Evolutionary conservation across 1,140 invertebrate genomes (phyloP), one percentile per base, ranked within the genome.

Genomic region (Bombus balteatus): DNA sequence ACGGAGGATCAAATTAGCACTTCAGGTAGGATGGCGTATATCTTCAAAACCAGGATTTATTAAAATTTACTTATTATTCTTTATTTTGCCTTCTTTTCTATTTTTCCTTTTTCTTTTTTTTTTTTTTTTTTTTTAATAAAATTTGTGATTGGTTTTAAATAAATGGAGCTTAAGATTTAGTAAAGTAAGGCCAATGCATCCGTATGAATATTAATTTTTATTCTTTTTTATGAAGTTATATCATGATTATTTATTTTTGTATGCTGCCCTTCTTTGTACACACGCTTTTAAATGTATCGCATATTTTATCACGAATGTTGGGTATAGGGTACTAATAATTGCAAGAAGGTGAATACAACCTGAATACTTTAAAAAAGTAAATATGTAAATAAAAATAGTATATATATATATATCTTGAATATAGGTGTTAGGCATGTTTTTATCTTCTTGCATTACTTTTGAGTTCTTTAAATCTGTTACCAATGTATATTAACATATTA

Each of bases 1-100:
- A 97, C 97, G 8, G 97, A 97, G 92, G 97, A 98, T 94, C 97
- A 98, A 94, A 96, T 96, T 93, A 95, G 95, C 93, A 89, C 94
- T 87, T 91, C 95, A 94, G 95, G 96, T 96, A 95, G 79, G 88
- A 88, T 84, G 68, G 59, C 57, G 59, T 72, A 34, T 28, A 76
- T 70, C 2, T 83, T 74, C 15, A n/a, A 43, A 81, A 81, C 57
- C 34, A 22, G 12, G 47, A 72, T 82, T 75, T 57, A 53, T 66
- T 65, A n/a, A 41, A 15, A 85, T 43, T 43, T 25, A 34, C 4
- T 74, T 59, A 6, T 75, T 62, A 85, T 0, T 43, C 13, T n/a
- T n/a, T 41, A 37, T 74, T 74, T 53, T 22, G 5, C 5, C 18
- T 53, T 6, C 18, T 22, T 37, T 39, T n/a, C 25, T 15, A 25